A percentile compares a stretch with the other conserved stretches of the same genome.
phyloP scores from a whole-genome alignment of 1,140 invertebrate species.

The Sarcophaga bullata region DNA sequence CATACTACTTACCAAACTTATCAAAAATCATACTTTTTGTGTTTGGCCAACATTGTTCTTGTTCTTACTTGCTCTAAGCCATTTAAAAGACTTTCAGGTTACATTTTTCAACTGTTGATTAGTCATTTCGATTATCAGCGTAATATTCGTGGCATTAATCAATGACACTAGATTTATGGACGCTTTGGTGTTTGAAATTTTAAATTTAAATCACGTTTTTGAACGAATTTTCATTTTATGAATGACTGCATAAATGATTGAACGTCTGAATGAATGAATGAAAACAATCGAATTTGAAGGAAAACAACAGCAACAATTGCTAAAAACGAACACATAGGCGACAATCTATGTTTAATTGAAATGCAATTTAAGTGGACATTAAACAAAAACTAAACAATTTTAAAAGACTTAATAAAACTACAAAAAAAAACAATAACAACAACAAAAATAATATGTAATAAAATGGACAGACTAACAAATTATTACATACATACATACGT shows the following conservation, averaged over 20 bases:
- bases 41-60: no score
- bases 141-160: no score
- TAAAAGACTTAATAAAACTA: neutral
- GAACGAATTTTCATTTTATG: slow-evolving; percentile 3
- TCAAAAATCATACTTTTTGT: no score
- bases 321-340: neutral
- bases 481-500: neutral
- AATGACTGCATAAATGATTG: neutral
- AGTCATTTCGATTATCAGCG: no score
- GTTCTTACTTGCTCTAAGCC: no score
- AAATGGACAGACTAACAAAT: neutral
- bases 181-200: neutral
- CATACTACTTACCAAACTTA: no score
- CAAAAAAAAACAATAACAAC: neutral
- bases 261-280: no score
- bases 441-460: slow-evolving; percentile 18
- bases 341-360: neutral
- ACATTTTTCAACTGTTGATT: no score
- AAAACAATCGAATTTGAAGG: neutral
- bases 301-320: slow-evolving; percentile 13
- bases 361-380: neutral
- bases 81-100: no score
- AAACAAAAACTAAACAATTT: neutral
- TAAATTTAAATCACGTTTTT: slow-evolving; percentile 24
- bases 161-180: no score